Conservation (phyloP, 2,888 invertebrate species). For the Cheilosia vulpina region DNA sequence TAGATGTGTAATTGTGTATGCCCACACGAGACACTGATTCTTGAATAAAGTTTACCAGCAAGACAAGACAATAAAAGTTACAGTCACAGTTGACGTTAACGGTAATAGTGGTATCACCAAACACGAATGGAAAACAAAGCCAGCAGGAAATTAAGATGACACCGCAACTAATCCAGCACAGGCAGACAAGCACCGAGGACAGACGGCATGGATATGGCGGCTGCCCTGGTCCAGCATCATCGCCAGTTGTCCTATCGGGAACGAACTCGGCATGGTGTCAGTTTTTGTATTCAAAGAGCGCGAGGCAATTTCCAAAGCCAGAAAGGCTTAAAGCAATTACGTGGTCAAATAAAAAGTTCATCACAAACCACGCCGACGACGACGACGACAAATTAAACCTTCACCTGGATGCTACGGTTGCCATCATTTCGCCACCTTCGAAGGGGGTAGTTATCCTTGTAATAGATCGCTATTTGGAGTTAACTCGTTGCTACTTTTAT, state of each 20-base stretch:
- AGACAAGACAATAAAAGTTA: constrained; percentile 42
- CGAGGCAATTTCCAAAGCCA: constrained; percentile 62
- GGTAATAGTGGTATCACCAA: constrained; percentile 27
- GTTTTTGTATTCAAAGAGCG: constrained; percentile 63
- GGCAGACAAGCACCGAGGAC: constrained; percentile 15
- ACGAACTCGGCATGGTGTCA: constrained; percentile 59
- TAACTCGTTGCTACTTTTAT: constrained; percentile 66
- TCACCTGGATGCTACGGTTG: constrained; percentile 45
- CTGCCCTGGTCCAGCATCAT: constrained; percentile 9
- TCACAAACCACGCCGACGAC: constrained; percentile 46
- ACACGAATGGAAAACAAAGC: constrained; percentile 44
- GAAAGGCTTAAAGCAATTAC: constrained; percentile 75
- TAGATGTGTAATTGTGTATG: constrained; percentile 32
- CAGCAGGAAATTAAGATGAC: constrained; percentile 67
- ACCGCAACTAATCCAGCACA: constrained; percentile 59
- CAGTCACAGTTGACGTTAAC: constrained; percentile 23
- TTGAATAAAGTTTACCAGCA: constrained; percentile 34
- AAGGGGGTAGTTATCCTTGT: constrained; percentile 69
- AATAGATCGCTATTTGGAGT: constrained; percentile 73
- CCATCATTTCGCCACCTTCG: constrained; percentile 33
- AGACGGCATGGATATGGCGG: constrained; percentile 53
- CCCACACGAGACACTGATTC: constrained; percentile 44
- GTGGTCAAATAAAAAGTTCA: constrained; percentile 75
- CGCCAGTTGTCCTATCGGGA: constrained; percentile 10
- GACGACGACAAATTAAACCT: constrained; percentile 54